Base-by-base conservation (phyloP, 2,888 invertebrate genomes). In the Drosophila neoperkinsi region DNA sequence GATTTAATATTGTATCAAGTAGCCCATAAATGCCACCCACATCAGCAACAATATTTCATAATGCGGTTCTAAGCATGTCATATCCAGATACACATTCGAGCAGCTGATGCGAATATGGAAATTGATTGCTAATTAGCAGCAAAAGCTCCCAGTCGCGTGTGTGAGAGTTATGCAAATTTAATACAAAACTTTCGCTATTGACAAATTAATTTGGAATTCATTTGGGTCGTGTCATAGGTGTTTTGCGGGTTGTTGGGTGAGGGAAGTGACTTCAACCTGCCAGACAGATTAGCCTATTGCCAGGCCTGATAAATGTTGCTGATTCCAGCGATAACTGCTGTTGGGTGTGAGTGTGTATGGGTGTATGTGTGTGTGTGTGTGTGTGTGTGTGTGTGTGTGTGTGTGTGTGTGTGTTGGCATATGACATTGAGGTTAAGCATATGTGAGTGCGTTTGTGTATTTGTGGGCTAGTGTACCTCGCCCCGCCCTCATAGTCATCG, bases 151-250 rank as follows among this genome's bases (percentile, higher is more conserved):
- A 33, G 41, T 16, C n/a, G 25, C 25, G 31, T 52, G 60, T 62
- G 63, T 64, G 64, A 30, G 31, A 83, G 74, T 61, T 77, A 87
- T 88, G 82, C 77, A 91, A 84, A 91, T 91, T 80, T 82, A 74
- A 91, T 84, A 66, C 80, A 72, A 78, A 91, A 80, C 86, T 86
- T 86, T 71, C 60, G 72, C 67, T 77, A 83, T 86, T 85, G 74
- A 85, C 70, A 78, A 87, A 90, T 87, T 90, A 90, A 90, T 91
- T 88, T 71, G 74, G 71, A 88, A 84, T 81, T 87, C 84, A 88
- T 74, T 81, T 65, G 67, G 71, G 82, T 79, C 66, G 82, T 62
- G 74, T 57, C 60, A 36, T n/a, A 65, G 78, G 78, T 72, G 52
- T 52, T 49, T 49, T 67, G 59, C 43, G 25, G 30, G 31, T 41